A percentile compares a stretch with the other conserved stretches of the same genome.
These are phyloP conservation scores for Neuroterus valhalla DNA, from an alignment of 1,140 invertebrate genomes.

Conservation along the genomic window DNA sequence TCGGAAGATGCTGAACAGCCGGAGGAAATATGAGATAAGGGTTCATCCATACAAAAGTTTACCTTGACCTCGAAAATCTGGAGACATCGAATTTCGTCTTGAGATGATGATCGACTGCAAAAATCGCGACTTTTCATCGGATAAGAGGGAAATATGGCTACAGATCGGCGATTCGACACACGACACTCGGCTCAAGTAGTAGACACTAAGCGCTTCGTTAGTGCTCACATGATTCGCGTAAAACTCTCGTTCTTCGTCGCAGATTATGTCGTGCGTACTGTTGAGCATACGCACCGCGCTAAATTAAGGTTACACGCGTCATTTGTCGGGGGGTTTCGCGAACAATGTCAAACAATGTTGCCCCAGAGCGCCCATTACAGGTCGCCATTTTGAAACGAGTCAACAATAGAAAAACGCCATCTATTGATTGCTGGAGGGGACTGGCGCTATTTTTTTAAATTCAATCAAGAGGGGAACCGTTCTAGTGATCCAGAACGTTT, in stretches of 20 bases:
- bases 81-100: neutral
- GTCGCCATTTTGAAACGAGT: slow-evolving; percentile 66
- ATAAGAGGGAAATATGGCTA: slow-evolving; percentile 67
- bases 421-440: slow-evolving; percentile 48
- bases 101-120: neutral
- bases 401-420: slow-evolving; percentile 65
- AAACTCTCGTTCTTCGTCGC: slow-evolving; percentile 23
- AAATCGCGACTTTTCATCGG: slow-evolving; percentile 44
- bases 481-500: too few relatives aligned
- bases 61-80: neutral
- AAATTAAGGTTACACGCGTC: slow-evolving; percentile 42
- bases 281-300: slow-evolving; percentile 18
- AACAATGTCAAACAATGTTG: slow-evolving; percentile 49
- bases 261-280: slow-evolving; percentile 5
- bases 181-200: slow-evolving; percentile 49
- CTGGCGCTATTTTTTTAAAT: slow-evolving; percentile 58
- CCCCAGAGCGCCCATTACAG: slow-evolving; percentile 59
- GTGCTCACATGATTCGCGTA: slow-evolving; percentile 51
- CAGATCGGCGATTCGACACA: slow-evolving; percentile 50
- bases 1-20: neutral
- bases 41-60: neutral
- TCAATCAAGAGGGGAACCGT: too few relatives aligned
- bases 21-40: neutral
- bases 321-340: slow-evolving; percentile 48
- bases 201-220: slow-evolving; percentile 22